Percentiles rank a stretch among this genome's conserved stretches.
Evolutionary conservation across 1,140 invertebrate species (phyloP).

Genomic region (Nasonia giraulti): DNA sequence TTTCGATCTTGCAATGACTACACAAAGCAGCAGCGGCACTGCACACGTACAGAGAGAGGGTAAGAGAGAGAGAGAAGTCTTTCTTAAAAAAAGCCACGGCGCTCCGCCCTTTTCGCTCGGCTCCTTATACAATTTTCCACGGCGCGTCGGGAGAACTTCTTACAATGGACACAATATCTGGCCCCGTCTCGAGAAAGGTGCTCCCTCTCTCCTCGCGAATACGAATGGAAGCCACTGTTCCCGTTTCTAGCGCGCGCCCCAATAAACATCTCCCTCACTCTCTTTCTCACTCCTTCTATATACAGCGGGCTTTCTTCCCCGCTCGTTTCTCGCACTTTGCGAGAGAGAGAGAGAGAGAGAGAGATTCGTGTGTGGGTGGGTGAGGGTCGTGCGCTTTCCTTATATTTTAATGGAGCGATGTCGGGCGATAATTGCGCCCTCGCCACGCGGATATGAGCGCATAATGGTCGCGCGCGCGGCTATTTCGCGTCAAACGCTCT

Average conservation of each 20-base stretch:
- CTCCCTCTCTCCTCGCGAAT: neutral
- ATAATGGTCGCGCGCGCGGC: neutral
- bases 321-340: neutral
- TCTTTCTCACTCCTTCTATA: neutral
- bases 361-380: neutral
- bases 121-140: neutral
- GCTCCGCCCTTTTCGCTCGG: neutral
- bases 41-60: neutral
- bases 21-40: slow-evolving; percentile 6
- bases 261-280: neutral
- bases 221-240: neutral
- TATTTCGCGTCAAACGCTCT: slow-evolving; percentile 38
- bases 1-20: neutral
- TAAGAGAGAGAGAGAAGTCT: neutral
- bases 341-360: neutral
- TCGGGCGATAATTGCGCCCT: slow-evolving; percentile 21
- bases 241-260: neutral
- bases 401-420: slow-evolving; percentile 32
- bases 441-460: slow-evolving; percentile 38
- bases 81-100: neutral
- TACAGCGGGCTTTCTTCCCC: neutral
- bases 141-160: neutral
- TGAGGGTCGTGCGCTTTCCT: neutral
- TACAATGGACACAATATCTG: slow-evolving; percentile 12
- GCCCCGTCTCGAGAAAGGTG: neutral